Base-by-base conservation (phyloP, 2,113 vertebrate genomes). In the Podilymbus podiceps region DNA sequence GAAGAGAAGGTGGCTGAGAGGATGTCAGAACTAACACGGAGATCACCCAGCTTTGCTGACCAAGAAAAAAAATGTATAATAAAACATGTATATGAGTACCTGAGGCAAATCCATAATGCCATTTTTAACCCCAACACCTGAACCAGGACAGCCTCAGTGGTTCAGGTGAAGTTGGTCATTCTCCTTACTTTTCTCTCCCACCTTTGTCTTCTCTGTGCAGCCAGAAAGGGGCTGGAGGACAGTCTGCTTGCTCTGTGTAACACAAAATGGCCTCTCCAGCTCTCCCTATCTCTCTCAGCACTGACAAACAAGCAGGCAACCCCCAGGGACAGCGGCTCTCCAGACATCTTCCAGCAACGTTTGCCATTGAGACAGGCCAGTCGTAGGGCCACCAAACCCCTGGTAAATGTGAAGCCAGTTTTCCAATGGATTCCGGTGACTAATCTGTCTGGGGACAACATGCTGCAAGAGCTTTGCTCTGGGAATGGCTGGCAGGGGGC, bases 381-480 rank as follows among this genome's bases (percentile, higher is more conserved):
- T 28, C 33, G 24, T 28, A 68, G 13, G 40, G 77, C 66, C 72
- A 69, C 49, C 19, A 94, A 96, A 68, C 25, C 25, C 40, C 62
- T 44, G 62, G 16, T 66, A 85, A 91, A 75, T 2, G 11, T 1
- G 5, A 85, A 76, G 40, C 31, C 28, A 85, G 15, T 62, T 76
- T 91, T 53, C 9, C 2, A 46, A 55, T n/a, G 62, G 44, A 91
- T 93, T 77, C 58, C 91, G 81, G 87, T 93, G 89, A 97, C 81
- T 89, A 89, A 94, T 75, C 47, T 24, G 14, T 20, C 84, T 75
- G 55, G 50, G 42, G 71, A 91, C 35, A 42, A 64, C 5, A 12
- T 0, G 10, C 40, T 2, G 6, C 4, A 2, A 40, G 28, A 23
- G 60, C 14, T 28, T n/a, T 55, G 52, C 38, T 72, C 15, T 47